phyloP scores from a whole-genome alignment of 2,113 vertebrate genomes.

The Ranitomeya imitator region DNA sequence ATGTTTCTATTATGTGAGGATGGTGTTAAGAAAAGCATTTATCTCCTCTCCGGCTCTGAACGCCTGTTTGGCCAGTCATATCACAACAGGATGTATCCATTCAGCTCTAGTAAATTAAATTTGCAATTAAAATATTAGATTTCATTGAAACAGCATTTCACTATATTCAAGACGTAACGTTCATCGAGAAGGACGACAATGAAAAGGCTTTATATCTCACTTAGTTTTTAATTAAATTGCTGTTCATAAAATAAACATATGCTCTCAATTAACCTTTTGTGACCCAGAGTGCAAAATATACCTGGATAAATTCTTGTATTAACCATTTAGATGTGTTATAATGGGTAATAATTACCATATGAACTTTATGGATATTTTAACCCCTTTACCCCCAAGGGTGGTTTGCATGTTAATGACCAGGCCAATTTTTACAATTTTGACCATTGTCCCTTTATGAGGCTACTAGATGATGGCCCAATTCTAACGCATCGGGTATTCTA shows the following conservation, averaged over 20 bases:
- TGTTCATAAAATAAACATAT: background rate
- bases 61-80: conserved; percentile 25
- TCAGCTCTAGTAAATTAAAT: conserved; percentile 36
- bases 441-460: too few species aligned
- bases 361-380: too few species aligned
- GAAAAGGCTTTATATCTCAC: conserved; percentile 18
- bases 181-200: background rate
- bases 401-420: too few species aligned
- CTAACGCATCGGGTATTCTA: too few species aligned
- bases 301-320: background rate
- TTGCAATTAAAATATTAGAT: conserved; percentile 45
- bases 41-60: conserved; percentile 35
- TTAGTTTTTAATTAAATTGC: conserved; percentile 25
- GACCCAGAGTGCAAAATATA: background rate
- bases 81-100: conserved; percentile 30
- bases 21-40: conserved; percentile 19
- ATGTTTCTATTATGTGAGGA: conserved; percentile 11
- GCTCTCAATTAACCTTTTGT: conserved; percentile 13
- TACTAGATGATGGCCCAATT: too few species aligned
- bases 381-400: too few species aligned
- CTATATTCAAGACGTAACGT: background rate
- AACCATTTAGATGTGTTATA: background rate
- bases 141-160: conserved; percentile 20
- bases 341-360: too few species aligned
- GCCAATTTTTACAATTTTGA: too few species aligned